Percentiles rank a stretch among this genome's conserved stretches.
phyloP scores from a whole-genome alignment of 2,113 vertebrate genomes.

The Lontra canadensis region DNA sequence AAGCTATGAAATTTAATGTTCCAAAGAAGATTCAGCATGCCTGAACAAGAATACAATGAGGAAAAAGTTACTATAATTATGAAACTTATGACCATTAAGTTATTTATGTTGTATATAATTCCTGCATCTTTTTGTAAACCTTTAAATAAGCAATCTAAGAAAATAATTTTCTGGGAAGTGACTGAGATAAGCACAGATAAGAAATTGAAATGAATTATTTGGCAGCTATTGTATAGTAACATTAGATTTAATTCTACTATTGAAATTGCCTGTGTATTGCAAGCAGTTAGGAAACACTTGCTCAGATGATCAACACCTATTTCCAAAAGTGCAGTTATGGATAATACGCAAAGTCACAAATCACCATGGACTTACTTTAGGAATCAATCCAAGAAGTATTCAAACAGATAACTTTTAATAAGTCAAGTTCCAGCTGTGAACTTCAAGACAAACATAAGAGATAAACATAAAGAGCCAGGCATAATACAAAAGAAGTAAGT shows the following conservation, averaged over 20 bases:
- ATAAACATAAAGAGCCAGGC: conserved; percentile 42
- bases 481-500: conserved; percentile 64
- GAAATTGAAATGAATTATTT: conserved; percentile 78
- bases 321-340: conserved; percentile 70
- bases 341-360: conserved; percentile 69
- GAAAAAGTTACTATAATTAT: conserved; percentile 72
- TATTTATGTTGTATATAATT: conserved; percentile 69
- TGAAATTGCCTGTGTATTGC: conserved; percentile 74
- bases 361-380: conserved; percentile 44
- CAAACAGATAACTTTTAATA: conserved; percentile 64
- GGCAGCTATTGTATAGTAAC: conserved; percentile 51
- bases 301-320: conserved; percentile 73
- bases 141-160: conserved; percentile 75
- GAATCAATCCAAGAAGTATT: conserved; percentile 67
- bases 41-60: conserved; percentile 70
- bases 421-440: conserved; percentile 54
- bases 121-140: conserved; percentile 60
- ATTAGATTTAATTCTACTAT: conserved; percentile 65
- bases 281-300: conserved; percentile 73
- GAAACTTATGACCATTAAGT: conserved; percentile 70
- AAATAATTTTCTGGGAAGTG: conserved; percentile 71
- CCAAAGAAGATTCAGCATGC: conserved; percentile 70
- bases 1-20: conserved; percentile 72
- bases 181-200: conserved; percentile 73
- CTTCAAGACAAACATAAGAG: conserved; percentile 56